These are phyloP conservation scores for Gadus macrocephalus DNA, from an alignment of 2,113 vertebrate genomes.

Conservation along the genomic window DNA sequence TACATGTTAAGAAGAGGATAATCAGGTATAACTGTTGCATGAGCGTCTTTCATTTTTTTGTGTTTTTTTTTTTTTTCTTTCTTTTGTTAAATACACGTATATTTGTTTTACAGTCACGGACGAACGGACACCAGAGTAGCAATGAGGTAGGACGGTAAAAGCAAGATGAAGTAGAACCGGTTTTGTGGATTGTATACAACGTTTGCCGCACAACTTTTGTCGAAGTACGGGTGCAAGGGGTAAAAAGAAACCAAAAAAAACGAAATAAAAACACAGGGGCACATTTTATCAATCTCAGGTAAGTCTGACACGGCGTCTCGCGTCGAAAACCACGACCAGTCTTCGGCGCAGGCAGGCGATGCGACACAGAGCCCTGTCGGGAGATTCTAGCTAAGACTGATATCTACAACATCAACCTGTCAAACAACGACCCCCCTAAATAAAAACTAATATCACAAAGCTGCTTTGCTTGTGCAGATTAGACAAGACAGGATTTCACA, in stretches of 20 bases:
- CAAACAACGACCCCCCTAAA: slow-evolving; percentile 5
- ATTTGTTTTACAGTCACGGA: slow-evolving; percentile 66
- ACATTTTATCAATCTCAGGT: slow-evolving; percentile 27
- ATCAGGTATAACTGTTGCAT: slow-evolving; percentile 62
- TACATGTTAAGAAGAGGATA: slow-evolving; percentile 61
- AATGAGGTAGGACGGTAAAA: slow-evolving; percentile 80
- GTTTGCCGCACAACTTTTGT: slow-evolving; percentile 47
- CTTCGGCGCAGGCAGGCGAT: slow-evolving; percentile 20
- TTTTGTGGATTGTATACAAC: slow-evolving; percentile 69
- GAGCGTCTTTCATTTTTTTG: slow-evolving; percentile 35
- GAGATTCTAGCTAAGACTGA: slow-evolving; percentile 33
- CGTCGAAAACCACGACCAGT: slow-evolving; percentile 41
- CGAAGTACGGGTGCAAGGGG: slow-evolving; percentile 32
- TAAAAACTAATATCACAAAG: slow-evolving; percentile 22
- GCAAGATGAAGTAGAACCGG: slow-evolving; percentile 73
- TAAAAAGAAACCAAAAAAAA: too few species aligned
- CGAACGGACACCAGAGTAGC: slow-evolving; percentile 75
- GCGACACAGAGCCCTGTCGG: slow-evolving; percentile 27
- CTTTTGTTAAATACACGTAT: slow-evolving; percentile 53
- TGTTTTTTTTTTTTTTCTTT: slow-evolving; percentile 1
- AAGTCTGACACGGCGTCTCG: slow-evolving; percentile 53
- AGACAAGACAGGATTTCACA: slow-evolving; percentile 39
- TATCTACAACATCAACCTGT: slow-evolving; percentile 35
- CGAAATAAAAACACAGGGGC: slow-evolving; percentile 46
- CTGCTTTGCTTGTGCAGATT: slow-evolving; percentile 32